Evolutionary conservation across 35 echinoderm and acorn worm species (phyloP), one percentile per base, ranked within the genome.

Genomic region (Lytechinus variegatus): DNA sequence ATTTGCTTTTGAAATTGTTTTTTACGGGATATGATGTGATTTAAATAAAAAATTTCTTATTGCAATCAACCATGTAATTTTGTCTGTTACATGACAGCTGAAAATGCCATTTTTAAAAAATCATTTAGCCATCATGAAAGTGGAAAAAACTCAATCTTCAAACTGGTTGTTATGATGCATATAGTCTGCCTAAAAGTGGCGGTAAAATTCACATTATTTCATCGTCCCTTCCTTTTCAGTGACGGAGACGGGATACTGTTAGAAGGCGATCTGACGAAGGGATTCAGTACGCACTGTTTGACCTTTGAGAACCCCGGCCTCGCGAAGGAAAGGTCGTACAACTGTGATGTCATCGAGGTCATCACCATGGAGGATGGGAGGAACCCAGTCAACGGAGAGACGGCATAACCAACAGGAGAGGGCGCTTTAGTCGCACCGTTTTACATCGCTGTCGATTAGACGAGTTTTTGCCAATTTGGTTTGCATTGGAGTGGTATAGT

Each of bases 251-350:
- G 96, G 72, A 87, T 99, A 8, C 95, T 95, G 53, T 3, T 99
- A 9, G 96, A 99, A 53, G 92, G 93, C 56, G 98, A 97, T 54
- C 92, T 99, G 54, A 71, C 96, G 27, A 95, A 99, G 54, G 98
- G 98, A 28, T 95, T 95, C 72, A 98, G 86, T 12, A 66, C 89
- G 53, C 54, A 51, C 54, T 98, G 98, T 88, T 27, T 94, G 33
- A 99, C 98, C n/a, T 99, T 97, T 79, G 90, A 96, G 66, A 99
- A 99, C 92, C 94, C 94, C 6, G 96, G 97, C 9, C 95, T 99
- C 21, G 88, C 96, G 7, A 96, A 72, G 19, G 94, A 95, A 58
- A 94, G 91, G 51, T 88, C 91, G 33, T 99, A 97, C 92, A 95
- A 96, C 86, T 96, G 96, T 94, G 91, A 94, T 21, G 93, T 98